A percentile compares a stretch with the other conserved stretches of the same genome.
phyloP scores from a whole-genome alignment of 2,113 vertebrate genomes.

The Nestor notabilis region DNA sequence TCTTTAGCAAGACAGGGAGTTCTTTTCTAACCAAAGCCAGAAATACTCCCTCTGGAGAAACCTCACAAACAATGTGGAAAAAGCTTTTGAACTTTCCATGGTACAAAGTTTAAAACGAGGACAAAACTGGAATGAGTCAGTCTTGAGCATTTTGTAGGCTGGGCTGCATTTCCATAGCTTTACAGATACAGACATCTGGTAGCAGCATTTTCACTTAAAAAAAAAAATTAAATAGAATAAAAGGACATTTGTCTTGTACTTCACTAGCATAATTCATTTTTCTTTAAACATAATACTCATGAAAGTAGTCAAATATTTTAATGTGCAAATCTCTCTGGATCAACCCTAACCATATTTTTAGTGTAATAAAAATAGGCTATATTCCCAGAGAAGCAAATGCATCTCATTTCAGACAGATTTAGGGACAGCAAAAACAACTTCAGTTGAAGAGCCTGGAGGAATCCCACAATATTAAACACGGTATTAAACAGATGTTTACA shows the following conservation, averaged over 20 bases:
- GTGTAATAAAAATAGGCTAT: not conserved
- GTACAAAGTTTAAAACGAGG: conserved; percentile 52
- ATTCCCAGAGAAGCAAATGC: not conserved
- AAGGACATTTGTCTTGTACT: not conserved
- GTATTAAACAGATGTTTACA: conserved; percentile 12
- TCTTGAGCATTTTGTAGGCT: not conserved
- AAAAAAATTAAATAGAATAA: not conserved
- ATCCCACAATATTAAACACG: not conserved
- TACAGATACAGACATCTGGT: not conserved
- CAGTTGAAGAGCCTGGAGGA: not conserved
- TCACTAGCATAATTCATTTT: not conserved
- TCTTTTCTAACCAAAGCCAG: conserved; percentile 38
- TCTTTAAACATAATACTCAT: not conserved
- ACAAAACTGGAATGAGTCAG: conserved; percentile 14
- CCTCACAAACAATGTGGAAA: conserved; percentile 30
- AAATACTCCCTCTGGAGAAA: conserved; percentile 57
- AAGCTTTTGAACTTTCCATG: conserved; percentile 48
- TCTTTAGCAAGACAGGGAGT: conserved; percentile 38
- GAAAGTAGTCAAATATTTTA: not conserved
- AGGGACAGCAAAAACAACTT: conserved; percentile 11
- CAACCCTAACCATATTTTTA: not conserved
- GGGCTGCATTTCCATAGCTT: not conserved
- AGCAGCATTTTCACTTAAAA: not conserved
- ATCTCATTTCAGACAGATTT: not conserved
- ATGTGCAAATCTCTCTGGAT: not conserved